Percentiles rank a stretch among this genome's conserved stretches.
These are phyloP conservation scores for Esox niger DNA, from an alignment of 2,113 vertebrate genomes.

Conservation along the genomic window DNA sequence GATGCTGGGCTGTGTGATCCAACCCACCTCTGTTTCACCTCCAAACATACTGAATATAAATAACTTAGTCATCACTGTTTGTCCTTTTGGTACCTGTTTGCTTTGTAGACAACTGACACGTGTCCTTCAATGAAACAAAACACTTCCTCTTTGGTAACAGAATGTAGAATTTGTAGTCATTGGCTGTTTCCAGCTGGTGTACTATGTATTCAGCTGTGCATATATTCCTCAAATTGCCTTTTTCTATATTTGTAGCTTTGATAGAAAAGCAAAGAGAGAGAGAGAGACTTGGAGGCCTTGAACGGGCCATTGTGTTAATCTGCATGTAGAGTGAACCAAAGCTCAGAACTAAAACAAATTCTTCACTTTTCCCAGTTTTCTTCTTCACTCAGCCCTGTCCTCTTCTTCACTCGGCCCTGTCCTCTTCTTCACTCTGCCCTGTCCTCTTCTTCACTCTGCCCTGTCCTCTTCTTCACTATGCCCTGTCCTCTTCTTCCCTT, in stretches of 20 bases:
- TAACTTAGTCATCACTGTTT: slow-evolving; percentile 2
- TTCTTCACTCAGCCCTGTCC: too few species aligned
- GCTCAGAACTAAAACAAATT: slow-evolving; percentile 31
- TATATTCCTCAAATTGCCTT: slow-evolving; percentile 1
- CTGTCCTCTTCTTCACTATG: too few species aligned
- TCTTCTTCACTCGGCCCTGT: too few species aligned
- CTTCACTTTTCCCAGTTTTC: too few species aligned
- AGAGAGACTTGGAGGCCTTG: slow-evolving; percentile 10
- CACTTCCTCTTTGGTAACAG: background rate
- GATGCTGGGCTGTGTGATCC: background rate
- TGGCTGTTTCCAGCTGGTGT: background rate
- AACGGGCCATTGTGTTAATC: slow-evolving; percentile 9
- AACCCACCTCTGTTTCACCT: background rate
- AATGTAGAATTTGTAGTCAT: background rate
- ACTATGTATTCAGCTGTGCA: slow-evolving; percentile 7
- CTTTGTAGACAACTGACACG: slow-evolving; percentile 21
- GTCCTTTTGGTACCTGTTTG: slow-evolving; percentile 3
- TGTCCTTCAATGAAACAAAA: slow-evolving; percentile 20
- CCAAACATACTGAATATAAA: slow-evolving; percentile 15
- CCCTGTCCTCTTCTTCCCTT: too few species aligned
- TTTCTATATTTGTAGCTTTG: slow-evolving; percentile 1
- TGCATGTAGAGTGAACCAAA: slow-evolving; percentile 32
- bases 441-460: too few species aligned
- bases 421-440: too few species aligned
- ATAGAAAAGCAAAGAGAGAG: slow-evolving; percentile 5